Evolutionary conservation across 2,888 invertebrate genomes (phyloP).

Genomic region (Cremastinae sp.): DNA sequence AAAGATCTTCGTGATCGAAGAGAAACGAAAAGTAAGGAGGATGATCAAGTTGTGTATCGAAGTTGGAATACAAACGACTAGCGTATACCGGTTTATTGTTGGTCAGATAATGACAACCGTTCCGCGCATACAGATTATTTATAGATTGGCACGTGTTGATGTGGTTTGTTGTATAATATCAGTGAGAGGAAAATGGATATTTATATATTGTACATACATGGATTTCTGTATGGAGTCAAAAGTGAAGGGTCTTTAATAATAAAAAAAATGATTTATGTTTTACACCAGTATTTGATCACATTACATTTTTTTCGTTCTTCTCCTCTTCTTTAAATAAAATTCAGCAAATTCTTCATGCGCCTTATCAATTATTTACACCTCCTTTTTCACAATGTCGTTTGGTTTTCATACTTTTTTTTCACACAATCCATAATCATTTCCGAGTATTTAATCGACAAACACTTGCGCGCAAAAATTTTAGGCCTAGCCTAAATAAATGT

Average conservation of each 20-base stretch:
- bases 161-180: slow-evolving; percentile 48
- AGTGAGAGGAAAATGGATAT: slow-evolving; percentile 52
- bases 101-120: slow-evolving; percentile 38
- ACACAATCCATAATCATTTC: slow-evolving; percentile 28
- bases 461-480: slow-evolving; percentile 34
- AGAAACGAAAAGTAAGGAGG: background rate
- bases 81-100: slow-evolving; percentile 45
- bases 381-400: slow-evolving; percentile 14
- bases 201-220: slow-evolving; percentile 57
- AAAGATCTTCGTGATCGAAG: background rate
- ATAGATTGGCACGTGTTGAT: slow-evolving; percentile 30
- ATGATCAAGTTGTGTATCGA: slow-evolving; percentile 9
- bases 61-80: slow-evolving; percentile 25
- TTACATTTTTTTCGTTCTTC: slow-evolving; percentile 14
- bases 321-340: slow-evolving; percentile 10
- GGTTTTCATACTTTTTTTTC: background rate
- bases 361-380: slow-evolving; percentile 52
- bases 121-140: slow-evolving; percentile 38
- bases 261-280: slow-evolving; percentile 47
- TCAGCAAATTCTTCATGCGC: slow-evolving; percentile 28
- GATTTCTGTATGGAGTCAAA: slow-evolving; percentile 47
- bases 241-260: slow-evolving; percentile 51
- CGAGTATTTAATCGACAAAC: slow-evolving; percentile 33
- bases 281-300: slow-evolving; percentile 45
- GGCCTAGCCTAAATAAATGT: slow-evolving; percentile 32